Evolutionary conservation across 2,113 vertebrate species (phyloP).

Genomic region (Megalops atlanticus): DNA sequence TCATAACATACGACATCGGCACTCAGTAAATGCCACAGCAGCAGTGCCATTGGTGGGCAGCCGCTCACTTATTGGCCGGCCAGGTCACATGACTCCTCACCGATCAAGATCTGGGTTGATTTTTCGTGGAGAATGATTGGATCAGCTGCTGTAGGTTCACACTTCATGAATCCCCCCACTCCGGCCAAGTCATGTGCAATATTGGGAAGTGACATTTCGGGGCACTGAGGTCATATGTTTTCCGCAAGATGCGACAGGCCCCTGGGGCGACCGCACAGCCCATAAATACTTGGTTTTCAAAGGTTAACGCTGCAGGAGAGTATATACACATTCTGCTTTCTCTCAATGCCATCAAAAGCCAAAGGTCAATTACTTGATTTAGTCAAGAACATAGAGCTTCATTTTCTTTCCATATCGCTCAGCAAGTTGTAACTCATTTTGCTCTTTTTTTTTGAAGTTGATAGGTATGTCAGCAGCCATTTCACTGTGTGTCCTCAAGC

Average conservation of each 20-base stretch:
- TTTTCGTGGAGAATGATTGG: background rate
- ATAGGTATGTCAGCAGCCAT: background rate
- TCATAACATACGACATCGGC: background rate
- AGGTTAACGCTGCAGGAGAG: constrained; percentile 16
- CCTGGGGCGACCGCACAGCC: background rate
- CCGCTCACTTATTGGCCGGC: background rate
- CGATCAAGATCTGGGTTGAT: background rate
- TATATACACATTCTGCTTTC: background rate
- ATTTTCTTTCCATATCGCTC: background rate
- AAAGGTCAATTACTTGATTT: constrained; percentile 2
- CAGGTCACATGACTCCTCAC: background rate
- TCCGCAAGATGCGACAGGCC: background rate
- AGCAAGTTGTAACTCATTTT: background rate
- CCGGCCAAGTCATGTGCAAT: constrained; percentile 11
- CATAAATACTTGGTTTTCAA: constrained; percentile 34
- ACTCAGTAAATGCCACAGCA: no score
- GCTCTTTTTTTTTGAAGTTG: background rate
- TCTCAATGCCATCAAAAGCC: background rate
- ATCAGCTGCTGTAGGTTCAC: background rate
- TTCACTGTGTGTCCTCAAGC: background rate
- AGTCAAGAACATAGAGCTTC: background rate
- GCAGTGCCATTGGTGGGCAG: background rate
- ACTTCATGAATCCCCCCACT: background rate
- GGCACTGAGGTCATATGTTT: background rate
- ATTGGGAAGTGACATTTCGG: constrained; percentile 23